A percentile compares a stretch with the other conserved stretches of the same genome.
Conservation (phyloP, 35 echinoderm and acorn worm genomes). For the Ophiothrix spiculata region DNA sequence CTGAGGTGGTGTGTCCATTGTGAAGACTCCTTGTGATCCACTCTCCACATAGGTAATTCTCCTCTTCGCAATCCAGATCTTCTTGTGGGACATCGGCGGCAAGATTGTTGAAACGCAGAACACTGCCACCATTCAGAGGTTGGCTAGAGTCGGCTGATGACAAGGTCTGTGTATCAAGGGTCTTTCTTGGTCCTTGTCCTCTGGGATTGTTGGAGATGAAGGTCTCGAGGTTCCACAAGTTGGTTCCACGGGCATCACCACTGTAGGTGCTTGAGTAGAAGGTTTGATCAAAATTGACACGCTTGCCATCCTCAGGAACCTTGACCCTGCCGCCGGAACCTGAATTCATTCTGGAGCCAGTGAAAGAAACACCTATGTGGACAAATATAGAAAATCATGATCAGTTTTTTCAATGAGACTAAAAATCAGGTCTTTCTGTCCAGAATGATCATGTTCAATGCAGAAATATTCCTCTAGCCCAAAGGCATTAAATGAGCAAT, state of each 20-base stretch:
- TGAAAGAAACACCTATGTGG: constrained; percentile 23
- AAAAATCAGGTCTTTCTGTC: too few relatives aligned
- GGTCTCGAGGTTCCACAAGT: constrained; percentile 67
- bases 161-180: constrained; percentile 52
- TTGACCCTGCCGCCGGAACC: background rate
- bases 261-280: constrained; percentile 45
- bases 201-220: constrained; percentile 41
- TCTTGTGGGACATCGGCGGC: constrained; percentile 35
- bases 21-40: too few relatives aligned
- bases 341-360: constrained; percentile 13
- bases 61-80: constrained; percentile 41
- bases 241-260: constrained; percentile 42
- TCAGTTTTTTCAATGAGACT: too few relatives aligned
- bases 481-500: too few relatives aligned
- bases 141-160: constrained; percentile 29
- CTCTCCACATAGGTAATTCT: too few relatives aligned
- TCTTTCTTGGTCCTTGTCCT: constrained; percentile 28
- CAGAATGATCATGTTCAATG: too few relatives aligned
- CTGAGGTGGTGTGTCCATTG: too few relatives aligned
- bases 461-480: too few relatives aligned
- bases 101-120: constrained; percentile 54
- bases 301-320: constrained; percentile 19
- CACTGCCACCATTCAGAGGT: constrained; percentile 32
- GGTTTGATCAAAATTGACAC: constrained; percentile 39
- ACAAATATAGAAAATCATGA: constrained; percentile 9